Conservation (phyloP, 2,888 invertebrate species). For the Saturnia pavonia region DNA sequence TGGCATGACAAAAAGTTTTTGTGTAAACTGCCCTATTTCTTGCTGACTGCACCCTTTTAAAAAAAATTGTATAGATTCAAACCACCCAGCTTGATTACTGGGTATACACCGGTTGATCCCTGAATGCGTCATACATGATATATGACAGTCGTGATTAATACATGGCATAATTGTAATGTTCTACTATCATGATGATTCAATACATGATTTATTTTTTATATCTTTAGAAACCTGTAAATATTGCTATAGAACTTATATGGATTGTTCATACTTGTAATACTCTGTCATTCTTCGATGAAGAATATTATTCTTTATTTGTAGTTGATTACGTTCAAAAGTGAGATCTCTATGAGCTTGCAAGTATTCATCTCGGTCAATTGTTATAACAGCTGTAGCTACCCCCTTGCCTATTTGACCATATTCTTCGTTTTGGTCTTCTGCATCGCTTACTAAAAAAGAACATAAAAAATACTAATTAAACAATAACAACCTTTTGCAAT, state of each 20-base stretch:
- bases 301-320: conserved; percentile 67
- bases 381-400: conserved; percentile 44
- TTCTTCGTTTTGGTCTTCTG: conserved; percentile 34
- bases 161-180: no score
- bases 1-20: no score
- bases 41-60: no score
- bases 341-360: conserved; percentile 64
- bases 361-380: conserved; percentile 66
- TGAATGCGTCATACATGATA: no score
- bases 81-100: no score
- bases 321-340: conserved; percentile 52
- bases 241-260: background rate
- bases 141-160: no score
- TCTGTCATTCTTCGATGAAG: conserved; percentile 71
- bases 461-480: background rate
- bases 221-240: background rate
- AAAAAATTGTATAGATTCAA: no score
- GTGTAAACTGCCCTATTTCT: no score
- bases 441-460: conserved; percentile 32
- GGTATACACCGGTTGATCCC: no score
- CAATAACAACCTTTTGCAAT: no score
- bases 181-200: no score
- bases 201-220: background rate
- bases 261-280: conserved; percentile 62
- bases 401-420: conserved; percentile 54